Evolutionary conservation across 2,888 invertebrate species (phyloP).

Genomic region (Homarus gammarus): DNA sequence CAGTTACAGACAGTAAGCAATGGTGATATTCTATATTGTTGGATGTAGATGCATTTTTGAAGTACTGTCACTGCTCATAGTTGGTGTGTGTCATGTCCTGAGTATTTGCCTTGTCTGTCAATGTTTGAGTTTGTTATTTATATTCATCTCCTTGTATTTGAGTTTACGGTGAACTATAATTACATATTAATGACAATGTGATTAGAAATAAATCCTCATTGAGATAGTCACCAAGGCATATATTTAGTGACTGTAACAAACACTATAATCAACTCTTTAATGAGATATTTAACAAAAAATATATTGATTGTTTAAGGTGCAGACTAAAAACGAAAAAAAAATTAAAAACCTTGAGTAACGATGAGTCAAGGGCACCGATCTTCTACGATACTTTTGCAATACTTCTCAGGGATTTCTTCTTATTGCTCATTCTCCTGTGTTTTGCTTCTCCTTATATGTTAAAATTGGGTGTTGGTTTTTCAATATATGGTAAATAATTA

Average conservation of each 20-base stretch:
- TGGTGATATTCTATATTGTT: constrained; percentile 48
- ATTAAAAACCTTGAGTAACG: background rate
- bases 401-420: constrained; percentile 71
- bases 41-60: constrained; percentile 48
- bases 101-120: constrained; percentile 36
- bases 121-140: background rate
- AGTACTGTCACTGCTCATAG: constrained; percentile 29
- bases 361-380: constrained; percentile 35
- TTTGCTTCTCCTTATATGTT: constrained; percentile 21
- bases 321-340: constrained; percentile 31
- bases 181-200: background rate
- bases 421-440: constrained; percentile 58
- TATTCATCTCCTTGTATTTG: background rate
- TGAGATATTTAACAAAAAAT: constrained; percentile 23
- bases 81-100: constrained; percentile 28
- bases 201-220: background rate
- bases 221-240: constrained; percentile 20
- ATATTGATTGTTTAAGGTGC: constrained; percentile 17
- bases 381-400: constrained; percentile 65
- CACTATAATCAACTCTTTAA: background rate
- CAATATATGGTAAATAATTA: constrained; percentile 24
- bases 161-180: background rate
- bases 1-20: constrained; percentile 65
- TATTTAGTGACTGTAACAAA: constrained; percentile 6
- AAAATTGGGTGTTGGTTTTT: constrained; percentile 44